Percentiles rank a stretch among this genome's conserved stretches.
Evolutionary conservation across 2,797 vertebrate species (phyloP).

Genomic region (Coregonus ussuriensis): DNA sequence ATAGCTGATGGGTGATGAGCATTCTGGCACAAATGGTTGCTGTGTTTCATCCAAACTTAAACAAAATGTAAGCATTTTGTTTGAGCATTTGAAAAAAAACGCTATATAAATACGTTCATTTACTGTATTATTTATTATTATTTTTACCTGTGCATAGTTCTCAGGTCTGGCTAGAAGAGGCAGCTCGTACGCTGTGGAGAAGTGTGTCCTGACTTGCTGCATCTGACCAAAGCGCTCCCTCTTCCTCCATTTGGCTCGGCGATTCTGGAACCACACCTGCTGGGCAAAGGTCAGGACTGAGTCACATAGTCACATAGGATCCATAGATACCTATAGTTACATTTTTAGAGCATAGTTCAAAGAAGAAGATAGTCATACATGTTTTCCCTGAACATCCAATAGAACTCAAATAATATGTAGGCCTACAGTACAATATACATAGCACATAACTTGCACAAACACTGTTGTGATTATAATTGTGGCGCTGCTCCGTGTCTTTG

Average conservation of each 20-base stretch:
- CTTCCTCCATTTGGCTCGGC: conserved; percentile 97
- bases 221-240: conserved; percentile 97
- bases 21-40: no score
- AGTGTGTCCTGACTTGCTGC: conserved; percentile 98
- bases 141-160: conserved; percentile 95
- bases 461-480: neutral
- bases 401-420: neutral
- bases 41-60: no score
- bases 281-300: conserved; percentile 5
- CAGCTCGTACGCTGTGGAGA: conserved; percentile 94
- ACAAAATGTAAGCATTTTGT: no score
- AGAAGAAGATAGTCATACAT: neutral
- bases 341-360: neutral
- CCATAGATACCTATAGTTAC: conserved; percentile 51
- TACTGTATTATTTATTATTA: neutral
- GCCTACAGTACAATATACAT: no score
- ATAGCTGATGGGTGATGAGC: no score
- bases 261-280: conserved; percentile 99
- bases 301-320: neutral
- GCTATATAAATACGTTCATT: neutral
- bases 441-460: no score
- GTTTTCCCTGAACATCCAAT: neutral
- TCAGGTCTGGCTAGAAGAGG: conserved; percentile 94
- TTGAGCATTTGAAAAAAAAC: no score
- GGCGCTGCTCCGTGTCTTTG: neutral